Base-by-base conservation (phyloP, 2,888 invertebrate genomes). In the Theretra japonica region DNA sequence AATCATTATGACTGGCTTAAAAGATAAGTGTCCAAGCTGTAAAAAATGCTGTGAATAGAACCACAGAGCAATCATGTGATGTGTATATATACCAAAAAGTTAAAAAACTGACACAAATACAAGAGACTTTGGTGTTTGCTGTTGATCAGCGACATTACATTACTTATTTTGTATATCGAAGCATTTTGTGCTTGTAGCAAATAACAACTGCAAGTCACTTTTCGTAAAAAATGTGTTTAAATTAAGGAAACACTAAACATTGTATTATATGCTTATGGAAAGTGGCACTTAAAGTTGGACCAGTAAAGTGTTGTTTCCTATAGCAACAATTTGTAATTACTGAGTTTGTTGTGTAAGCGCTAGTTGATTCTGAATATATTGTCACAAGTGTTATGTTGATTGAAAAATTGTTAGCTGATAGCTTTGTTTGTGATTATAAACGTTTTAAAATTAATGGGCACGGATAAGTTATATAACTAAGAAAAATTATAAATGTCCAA, bases 41-140 rank as follows among this genome's bases (percentile, higher is more conserved):
- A 48, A 48, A n/a, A 65, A 65, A 23, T 62, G 21, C 15, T 21
- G 15, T 41, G 15, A 33, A 21, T 23, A 21, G 15, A 23, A 6
- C 15, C 17, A 65, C 48, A 65, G 48, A 65, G 48, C 65, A 65
- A 65, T 65, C 41, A 48, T 48, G n/a, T 33, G 23, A 48, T 65
- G n/a, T 30, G 19, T 7, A 33, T 60, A 25, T 58, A 25, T 58
- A 58, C 58, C 58, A 58, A 58, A 58, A 58, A 23, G n/a, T n/a
- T n/a, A 53, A n/a, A 2, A 17, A 25, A 23, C 3, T 25, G 7
- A 58, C 17, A 25, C 5, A 15, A 17, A 11, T 23, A 15, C 58
- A 25, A 41, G 8, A n/a, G 8, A 62, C 62, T n/a, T 2, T 21
- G 30, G 25, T 62, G 11, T 21, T 62, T 41, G 62, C 62, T 62